Evolutionary conservation across 2,797 vertebrate species (phyloP).

Genomic region (Peromyscus aztecus): DNA sequence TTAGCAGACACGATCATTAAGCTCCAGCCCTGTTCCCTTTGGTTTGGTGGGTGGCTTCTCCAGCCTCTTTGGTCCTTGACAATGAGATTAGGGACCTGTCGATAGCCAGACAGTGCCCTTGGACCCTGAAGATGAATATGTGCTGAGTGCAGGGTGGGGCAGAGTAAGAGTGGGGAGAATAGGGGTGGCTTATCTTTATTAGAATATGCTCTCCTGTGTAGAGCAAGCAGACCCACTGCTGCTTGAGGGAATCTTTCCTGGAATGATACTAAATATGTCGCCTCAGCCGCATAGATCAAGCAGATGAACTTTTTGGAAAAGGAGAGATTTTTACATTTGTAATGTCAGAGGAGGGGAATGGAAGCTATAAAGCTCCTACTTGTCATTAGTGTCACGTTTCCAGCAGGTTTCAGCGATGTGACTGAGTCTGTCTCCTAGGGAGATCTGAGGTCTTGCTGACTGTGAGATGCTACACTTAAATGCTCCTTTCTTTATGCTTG

Average conservation of each 20-base stretch:
- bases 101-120: neutral
- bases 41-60: neutral
- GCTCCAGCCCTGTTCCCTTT: neutral
- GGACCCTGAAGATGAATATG: neutral
- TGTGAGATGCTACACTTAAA: conserved; percentile 51
- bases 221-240: neutral
- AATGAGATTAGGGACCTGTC: neutral
- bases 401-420: conserved; percentile 61
- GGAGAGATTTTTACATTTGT: conserved; percentile 61
- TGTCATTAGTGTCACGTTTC: conserved; percentile 68
- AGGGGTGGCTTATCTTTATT: neutral
- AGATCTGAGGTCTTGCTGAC: conserved; percentile 42
- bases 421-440: conserved; percentile 25
- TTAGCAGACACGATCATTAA: neutral
- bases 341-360: conserved; percentile 70
- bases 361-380: conserved; percentile 51
- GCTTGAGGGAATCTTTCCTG: conserved; percentile 33
- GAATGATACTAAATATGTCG: conserved; percentile 40
- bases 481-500: neutral
- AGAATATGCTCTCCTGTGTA: neutral
- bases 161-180: neutral
- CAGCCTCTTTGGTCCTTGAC: neutral
- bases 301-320: conserved; percentile 50
- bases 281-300: conserved; percentile 53
- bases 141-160: neutral